Base-by-base conservation (phyloP, 2,888 invertebrate species). In the Drepana falcataria region DNA sequence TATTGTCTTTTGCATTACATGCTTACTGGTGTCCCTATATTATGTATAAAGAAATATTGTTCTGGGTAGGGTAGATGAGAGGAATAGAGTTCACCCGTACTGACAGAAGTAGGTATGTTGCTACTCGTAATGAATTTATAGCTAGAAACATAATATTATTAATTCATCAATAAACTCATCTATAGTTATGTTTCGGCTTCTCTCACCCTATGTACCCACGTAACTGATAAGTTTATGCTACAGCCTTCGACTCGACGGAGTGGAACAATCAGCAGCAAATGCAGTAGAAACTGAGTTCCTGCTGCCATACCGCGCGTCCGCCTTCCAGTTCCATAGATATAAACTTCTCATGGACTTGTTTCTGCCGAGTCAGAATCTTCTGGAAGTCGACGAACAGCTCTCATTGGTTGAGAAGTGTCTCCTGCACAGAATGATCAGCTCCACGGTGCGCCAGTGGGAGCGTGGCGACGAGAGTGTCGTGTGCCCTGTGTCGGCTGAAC, bases 211-310 rank as follows among this genome's bases (percentile, higher is more conserved):
- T 21, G 21, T 21, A 21, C 21, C 21, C 21, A 21, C 21, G 21
- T 21, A 21, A 21, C 21, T 21, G 21, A 21, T 21, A 21, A 21
- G 21, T 21, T 21, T 21, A 21, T 21, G 21, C 21, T 40, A 33
- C 79, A 94, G 94, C 64, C 78, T 93, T 47, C 91, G 93, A 34
- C 83, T 93, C 51, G 94, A 94, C 77, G 94, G 94, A 9, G 89
- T 94, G 53, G 90, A 93, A 68, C 84, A 87, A 64, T 85, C 92
- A 64, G 85, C 92, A 1, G 78, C 84, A 9, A 83, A 83, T 59
- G 75, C 84, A 0, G 70, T 85, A 6, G 91, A 92, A 77, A 86
- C 89, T 0, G 91, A 91, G 55, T 85, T 85, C 59, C 73, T 92
- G 2, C 81, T 93, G 9, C 94, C 94, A 1, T 94, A 88, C 73